Evolutionary conservation across 2,888 invertebrate genomes (phyloP), one percentile per base, ranked within the genome.

Genomic region (Dolomedes plantarius): DNA sequence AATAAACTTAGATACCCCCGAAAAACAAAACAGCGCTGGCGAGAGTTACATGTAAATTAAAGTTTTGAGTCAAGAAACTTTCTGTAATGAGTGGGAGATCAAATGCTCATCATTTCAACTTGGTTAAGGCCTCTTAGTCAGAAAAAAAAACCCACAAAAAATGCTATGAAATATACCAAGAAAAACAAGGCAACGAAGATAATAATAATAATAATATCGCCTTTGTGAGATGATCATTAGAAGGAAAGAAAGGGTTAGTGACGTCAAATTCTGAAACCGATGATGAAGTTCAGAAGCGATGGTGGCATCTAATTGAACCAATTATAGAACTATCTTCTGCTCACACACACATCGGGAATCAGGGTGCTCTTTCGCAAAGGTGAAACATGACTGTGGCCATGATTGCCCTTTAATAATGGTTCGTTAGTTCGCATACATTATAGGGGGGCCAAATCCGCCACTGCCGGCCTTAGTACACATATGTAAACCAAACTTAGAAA

Each of bases 371-470:
- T 68, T 74, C 77, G 62, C 62, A 32, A 81, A 75, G 75, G 29
- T 41, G 31, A 80, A 65, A 74, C 82, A 82, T 76, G 75, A 76
- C 75, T 75, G 75, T 82, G 82, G 71, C 76, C 78, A 79, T 86
- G 78, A 79, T 79, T 86, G 74, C 79, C 85, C 79, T 86, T 79
- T 86, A 86, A 86, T 86, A 86, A 86, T 78, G 78, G 85, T 79
- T 74, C 85, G 78, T 86, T 85, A 86, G 85, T 86, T 86, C 78
- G 85, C 85, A 86, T 86, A 79, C 74, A 86, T 86, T 86, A 86
- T n/a, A n/a, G n/a, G n/a, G n/a, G n/a, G n/a, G n/a, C n/a, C n/a
- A n/a, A n/a, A n/a, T n/a, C n/a, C n/a, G n/a, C n/a, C n/a, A n/a
- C n/a, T n/a, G n/a, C n/a, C n/a, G n/a, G n/a, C n/a, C n/a, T n/a